Conservation (phyloP, 37 sponge, comb jelly and placozoan species). For the Ephydatia muelleri region DNA sequence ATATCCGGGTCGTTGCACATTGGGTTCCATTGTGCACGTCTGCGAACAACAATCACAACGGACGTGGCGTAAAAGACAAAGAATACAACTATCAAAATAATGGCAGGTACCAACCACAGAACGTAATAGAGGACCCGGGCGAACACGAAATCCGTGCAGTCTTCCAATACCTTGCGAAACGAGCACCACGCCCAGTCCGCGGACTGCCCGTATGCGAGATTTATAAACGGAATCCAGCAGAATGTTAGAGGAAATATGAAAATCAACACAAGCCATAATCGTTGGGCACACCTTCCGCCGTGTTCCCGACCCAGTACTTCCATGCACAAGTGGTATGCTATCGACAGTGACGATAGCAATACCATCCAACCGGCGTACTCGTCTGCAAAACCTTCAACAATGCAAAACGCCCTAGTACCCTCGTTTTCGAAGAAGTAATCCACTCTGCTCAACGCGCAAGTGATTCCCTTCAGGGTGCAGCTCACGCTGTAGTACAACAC, state of each 20-base stretch:
- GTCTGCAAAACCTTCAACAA: neutral
- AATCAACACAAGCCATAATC: neutral
- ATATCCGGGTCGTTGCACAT: neutral
- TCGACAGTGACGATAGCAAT: neutral
- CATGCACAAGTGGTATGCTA: neutral
- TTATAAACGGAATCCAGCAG: neutral
- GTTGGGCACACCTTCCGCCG: neutral
- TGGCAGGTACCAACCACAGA: neutral
- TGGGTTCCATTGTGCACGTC: neutral
- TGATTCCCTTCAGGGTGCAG: neutral
- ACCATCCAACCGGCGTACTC: neutral
- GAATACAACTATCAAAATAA: neutral
- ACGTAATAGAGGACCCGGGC: neutral
- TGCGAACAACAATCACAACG: neutral
- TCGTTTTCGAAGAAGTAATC: neutral
- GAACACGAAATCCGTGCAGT: neutral
- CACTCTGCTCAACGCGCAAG: neutral
- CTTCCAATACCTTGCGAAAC: neutral
- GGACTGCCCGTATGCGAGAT: neutral
- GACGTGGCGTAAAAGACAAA: neutral
- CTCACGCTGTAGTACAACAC: neutral
- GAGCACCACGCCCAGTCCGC: constrained; percentile 1
- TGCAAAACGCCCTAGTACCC: neutral
- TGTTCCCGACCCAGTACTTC: neutral
- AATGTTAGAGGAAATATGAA: neutral